Evolutionary conservation across 2,888 invertebrate species (phyloP).

Genomic region (Axea sp.): DNA sequence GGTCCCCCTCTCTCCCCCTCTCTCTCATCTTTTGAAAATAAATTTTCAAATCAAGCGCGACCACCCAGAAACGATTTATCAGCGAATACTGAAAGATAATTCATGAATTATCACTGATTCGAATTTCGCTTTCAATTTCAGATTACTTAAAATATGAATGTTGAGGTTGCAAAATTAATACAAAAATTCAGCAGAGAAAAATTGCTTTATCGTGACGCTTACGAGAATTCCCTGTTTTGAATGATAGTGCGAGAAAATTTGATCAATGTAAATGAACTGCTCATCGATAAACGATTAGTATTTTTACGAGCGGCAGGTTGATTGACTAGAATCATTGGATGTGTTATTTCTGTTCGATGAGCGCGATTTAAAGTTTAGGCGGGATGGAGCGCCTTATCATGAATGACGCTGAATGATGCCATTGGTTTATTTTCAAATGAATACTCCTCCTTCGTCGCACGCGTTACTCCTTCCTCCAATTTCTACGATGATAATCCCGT

Average conservation of each 20-base stretch:
- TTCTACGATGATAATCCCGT: slow-evolving; percentile 46
- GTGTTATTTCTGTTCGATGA: slow-evolving; percentile 13
- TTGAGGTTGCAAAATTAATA: too few relatives aligned
- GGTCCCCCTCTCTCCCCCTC: too few relatives aligned
- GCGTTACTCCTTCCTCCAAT: slow-evolving; percentile 49
- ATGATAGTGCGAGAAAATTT: slow-evolving; percentile 22
- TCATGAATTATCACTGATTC: too few relatives aligned
- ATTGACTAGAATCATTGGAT: slow-evolving; percentile 41
- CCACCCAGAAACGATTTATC: too few relatives aligned
- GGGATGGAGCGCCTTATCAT: slow-evolving; percentile 28
- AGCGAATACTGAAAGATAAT: too few relatives aligned
- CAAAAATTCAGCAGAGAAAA: too few relatives aligned
- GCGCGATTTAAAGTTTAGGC: slow-evolving; percentile 36
- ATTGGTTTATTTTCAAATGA: slow-evolving; percentile 48
- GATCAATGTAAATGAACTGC: slow-evolving; percentile 45
- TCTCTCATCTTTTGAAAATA: too few relatives aligned
- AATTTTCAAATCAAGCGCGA: too few relatives aligned
- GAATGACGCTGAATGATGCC: slow-evolving; percentile 32
- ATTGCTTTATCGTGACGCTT: too few relatives aligned
- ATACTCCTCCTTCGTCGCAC: slow-evolving; percentile 43
- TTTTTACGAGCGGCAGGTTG: slow-evolving; percentile 20
- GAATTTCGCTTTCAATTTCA: too few relatives aligned
- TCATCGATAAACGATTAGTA: slow-evolving; percentile 40
- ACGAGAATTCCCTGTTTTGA: too few relatives aligned
- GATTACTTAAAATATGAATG: too few relatives aligned